phyloP scores from a whole-genome alignment of 2,113 vertebrate genomes.

The Suncus etruscus region DNA sequence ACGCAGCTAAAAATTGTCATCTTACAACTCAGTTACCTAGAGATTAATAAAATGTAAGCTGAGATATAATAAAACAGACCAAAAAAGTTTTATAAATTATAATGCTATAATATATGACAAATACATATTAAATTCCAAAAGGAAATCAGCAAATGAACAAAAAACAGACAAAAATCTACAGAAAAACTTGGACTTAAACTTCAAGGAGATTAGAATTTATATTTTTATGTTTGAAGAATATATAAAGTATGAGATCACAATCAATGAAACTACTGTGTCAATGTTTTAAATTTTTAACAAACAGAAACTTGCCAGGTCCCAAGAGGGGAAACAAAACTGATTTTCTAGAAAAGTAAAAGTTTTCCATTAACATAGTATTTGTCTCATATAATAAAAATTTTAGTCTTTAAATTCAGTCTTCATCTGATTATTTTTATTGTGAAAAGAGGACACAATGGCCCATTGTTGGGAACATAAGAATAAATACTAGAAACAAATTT shows the following conservation, averaged over 20 bases:
- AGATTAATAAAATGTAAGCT: constrained; percentile 41
- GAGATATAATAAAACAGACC: not conserved
- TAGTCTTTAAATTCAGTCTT: not conserved
- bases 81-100: not conserved
- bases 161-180: constrained; percentile 30
- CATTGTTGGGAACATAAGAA: not conserved
- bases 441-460: constrained; percentile 26
- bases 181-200: constrained; percentile 13
- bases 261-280: constrained; percentile 18
- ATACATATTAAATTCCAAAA: constrained; percentile 31
- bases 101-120: not conserved
- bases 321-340: not conserved
- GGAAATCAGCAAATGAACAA: constrained; percentile 47
- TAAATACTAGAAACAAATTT: not conserved
- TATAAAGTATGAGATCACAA: constrained; percentile 26
- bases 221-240: constrained; percentile 7
- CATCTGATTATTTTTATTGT: not conserved
- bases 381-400: not conserved
- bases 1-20: not conserved
- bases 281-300: constrained; percentile 40
- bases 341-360: constrained; percentile 13
- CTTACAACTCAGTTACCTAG: not conserved
- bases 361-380: not conserved
- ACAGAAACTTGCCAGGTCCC: constrained; percentile 46
- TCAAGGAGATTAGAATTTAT: not conserved